phyloP scores from a whole-genome alignment of 2,888 invertebrate species.

The Drosophila meridiana region DNA sequence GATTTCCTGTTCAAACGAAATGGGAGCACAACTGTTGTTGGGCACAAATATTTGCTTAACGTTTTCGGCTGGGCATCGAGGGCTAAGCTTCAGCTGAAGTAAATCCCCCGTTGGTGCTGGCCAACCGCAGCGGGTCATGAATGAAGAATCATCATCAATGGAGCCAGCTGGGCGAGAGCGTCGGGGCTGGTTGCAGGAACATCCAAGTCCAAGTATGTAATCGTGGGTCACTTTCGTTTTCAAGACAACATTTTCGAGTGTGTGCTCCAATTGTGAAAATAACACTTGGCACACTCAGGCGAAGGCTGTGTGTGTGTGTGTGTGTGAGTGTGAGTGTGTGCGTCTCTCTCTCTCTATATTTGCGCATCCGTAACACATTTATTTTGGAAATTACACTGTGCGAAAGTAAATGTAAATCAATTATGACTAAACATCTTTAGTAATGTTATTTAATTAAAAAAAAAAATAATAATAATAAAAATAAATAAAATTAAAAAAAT shows the following conservation, averaged over 20 bases:
- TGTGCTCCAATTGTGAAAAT: conserved; percentile 77
- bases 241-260: conserved; percentile 63
- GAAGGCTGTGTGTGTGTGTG: conserved; percentile 59
- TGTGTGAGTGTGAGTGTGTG: background rate
- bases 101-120: background rate
- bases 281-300: conserved; percentile 75
- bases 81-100: conserved; percentile 5
- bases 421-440: background rate
- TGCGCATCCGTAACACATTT: conserved; percentile 45
- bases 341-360: conserved; percentile 1
- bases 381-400: conserved; percentile 9
- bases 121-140: conserved; percentile 41
- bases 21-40: background rate
- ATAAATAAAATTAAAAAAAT: no score
- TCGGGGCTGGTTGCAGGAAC: background rate
- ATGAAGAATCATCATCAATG: conserved; percentile 69
- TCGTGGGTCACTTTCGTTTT: conserved; percentile 81
- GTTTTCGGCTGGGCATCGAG: background rate
- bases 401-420: background rate
- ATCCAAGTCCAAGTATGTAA: conserved; percentile 53
- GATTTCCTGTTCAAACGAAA: conserved; percentile 18
- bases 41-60: conserved; percentile 23
- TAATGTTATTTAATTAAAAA: no score
- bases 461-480: no score
- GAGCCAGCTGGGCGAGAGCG: conserved; percentile 12